Evolutionary conservation across 1,140 invertebrate species (phyloP), one percentile per base, ranked within the genome.

Genomic region (Bombus superbus): DNA sequence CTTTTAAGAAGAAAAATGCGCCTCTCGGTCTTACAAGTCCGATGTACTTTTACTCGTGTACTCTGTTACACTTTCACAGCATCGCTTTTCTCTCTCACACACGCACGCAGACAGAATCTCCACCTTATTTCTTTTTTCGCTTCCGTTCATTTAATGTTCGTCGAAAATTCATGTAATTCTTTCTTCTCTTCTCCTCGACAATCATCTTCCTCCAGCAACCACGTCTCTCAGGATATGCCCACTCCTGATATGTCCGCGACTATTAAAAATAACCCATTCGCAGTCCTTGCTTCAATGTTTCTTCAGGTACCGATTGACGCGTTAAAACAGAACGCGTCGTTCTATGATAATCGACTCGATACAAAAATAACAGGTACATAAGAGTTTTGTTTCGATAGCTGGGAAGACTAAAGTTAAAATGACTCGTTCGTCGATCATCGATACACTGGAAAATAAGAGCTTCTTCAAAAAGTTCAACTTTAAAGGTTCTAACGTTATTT

Each of bases 221-320:
- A 91, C 86, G n/a, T 82, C 74, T 28, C 53, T 88, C 89, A 92
- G 85, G 93, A 94, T 93, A 94, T 94, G 93, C 93, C 85, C 89
- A 87, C 85, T 93, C 90, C 91, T 92, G 94, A 94, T 94, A 94
- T 94, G 94, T 94, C 88, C 91, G 81, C 76, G 87, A 69, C 75
- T 78, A 90, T 84, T 91, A 90, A 86, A 87, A 89, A 90, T 87
- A 83, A 87, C 75, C 71, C 81, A 88, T 91, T 93, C 91, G 90
- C 92, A 93, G 92, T 92, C 91, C 89, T 93, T 92, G 86, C 85
- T 83, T 84, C 85, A 90, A 82, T 72, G 85, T 86, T 91, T 93
- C 80, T 91, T 94, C 94, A 94, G 93, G 93, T 94, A 94, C 93
- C 90, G 90, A 92, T 93, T 87, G 90, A 86, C 89, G 88, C 87